Base-by-base conservation (phyloP, 2,113 vertebrate species). In the Craseonycteris thonglongyai region DNA sequence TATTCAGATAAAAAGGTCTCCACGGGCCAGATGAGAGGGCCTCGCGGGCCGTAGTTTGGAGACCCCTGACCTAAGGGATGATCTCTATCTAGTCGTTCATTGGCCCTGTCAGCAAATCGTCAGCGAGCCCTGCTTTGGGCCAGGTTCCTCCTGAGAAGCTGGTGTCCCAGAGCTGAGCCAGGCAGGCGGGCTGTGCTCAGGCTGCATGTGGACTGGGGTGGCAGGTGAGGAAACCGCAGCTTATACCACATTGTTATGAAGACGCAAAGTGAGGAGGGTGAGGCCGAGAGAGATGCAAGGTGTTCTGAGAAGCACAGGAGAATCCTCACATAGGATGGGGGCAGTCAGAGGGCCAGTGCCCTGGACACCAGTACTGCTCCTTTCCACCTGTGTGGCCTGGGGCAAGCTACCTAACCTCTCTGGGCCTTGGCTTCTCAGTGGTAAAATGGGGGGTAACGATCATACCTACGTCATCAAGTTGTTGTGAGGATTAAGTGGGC, bases 281-380 rank as follows among this genome's bases (percentile, higher is more conserved):
- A 66, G 28, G n/a, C 80, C 0, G 0, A 35, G 4, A 30, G 5
- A 30, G 13, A 18, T 22, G 13, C 4, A 8, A 38, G 42, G 58
- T 16, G 9, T 45, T 30, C 26, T 88, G 59, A 38, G 83, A 88
- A 28, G 12, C 22, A 35, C 28, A 14, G 6, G 2, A 51, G 59
- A 82, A 22, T 15, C 42, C 6, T 9, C 6, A 58, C 61, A 76
- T 6, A 72, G 72, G 18, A 1, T 11, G 6, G 14, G 26, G 33
- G 11, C 21, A 18, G 15, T 30, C 11, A 45, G 56, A 59, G 40
- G 21, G 18, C 7, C 18, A 69, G 42, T 14, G n/a, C 54, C 21
- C 45, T 28, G 4, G 45, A 45, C 38, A n/a, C 42, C 51, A 65
- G 40, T 2, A 19, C 14, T 47, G 30, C 21, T 9, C 33, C 40